Conservation (phyloP, 92 coral and sea anemone species). For the Umimayanthus chanpuru region DNA sequence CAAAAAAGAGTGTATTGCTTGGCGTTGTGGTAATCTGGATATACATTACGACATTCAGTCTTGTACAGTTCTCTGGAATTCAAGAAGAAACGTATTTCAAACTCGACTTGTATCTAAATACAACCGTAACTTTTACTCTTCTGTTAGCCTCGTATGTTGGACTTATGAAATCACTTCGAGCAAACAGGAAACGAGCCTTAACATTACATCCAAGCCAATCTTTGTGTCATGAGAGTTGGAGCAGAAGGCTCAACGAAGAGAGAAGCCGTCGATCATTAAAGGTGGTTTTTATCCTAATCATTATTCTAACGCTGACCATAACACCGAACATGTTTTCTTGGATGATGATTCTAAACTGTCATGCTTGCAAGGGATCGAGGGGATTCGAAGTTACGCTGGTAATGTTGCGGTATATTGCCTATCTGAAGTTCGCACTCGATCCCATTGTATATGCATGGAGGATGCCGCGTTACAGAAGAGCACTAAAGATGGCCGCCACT, state of each 20-base stretch:
- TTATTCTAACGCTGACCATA: slow-evolving; percentile 25
- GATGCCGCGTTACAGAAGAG: slow-evolving; percentile 35
- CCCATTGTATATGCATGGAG: slow-evolving; percentile 25
- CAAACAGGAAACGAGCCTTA: slow-evolving; percentile 34
- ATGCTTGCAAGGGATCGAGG: not conserved
- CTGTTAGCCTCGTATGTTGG: slow-evolving; percentile 23
- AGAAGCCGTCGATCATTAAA: slow-evolving; percentile 30
- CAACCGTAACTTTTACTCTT: slow-evolving; percentile 13
- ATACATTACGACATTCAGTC: slow-evolving; percentile 32
- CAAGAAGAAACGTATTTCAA: not conserved
- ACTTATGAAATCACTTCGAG: slow-evolving; percentile 22
- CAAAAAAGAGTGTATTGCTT: not conserved
- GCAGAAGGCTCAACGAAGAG: slow-evolving; percentile 11
- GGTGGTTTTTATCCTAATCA: slow-evolving; percentile 14
- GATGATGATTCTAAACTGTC: slow-evolving; percentile 24
- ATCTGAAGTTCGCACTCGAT: slow-evolving; percentile 31
- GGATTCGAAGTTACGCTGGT: not conserved
- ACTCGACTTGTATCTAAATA: slow-evolving; percentile 39
- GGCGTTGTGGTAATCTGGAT: slow-evolving; percentile 20
- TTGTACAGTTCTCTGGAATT: slow-evolving; percentile 17
- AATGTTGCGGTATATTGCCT: slow-evolving; percentile 12
- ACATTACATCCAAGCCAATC: slow-evolving; percentile 22
- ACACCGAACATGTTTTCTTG: slow-evolving; percentile 28
- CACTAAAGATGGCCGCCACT: not conserved
- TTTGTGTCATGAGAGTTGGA: slow-evolving; percentile 2